A percentile compares a stretch with the other conserved stretches of the same genome.
Evolutionary conservation across 1,140 invertebrate species (phyloP).

Genomic region (Halictus rubicundus): DNA sequence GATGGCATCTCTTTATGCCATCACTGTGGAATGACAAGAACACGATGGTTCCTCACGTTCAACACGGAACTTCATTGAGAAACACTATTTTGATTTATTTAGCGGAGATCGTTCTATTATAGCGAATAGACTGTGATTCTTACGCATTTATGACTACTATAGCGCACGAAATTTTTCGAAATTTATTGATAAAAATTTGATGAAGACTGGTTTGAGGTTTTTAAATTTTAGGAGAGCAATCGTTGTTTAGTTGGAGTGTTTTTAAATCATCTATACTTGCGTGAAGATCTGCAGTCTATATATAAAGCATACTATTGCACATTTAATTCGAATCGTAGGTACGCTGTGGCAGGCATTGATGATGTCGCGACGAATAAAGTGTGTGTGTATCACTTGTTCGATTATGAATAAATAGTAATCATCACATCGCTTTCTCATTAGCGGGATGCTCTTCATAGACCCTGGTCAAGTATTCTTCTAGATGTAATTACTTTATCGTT

Average conservation of each 20-base stretch:
- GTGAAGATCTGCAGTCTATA: no score
- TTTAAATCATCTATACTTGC: no score
- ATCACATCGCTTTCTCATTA: not conserved
- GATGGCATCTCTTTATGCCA: not conserved
- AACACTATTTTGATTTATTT: slow-evolving; percentile 1
- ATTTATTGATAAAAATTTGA: no score
- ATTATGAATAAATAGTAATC: not conserved
- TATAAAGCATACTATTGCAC: slow-evolving; percentile 18
- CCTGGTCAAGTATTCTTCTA: not conserved
- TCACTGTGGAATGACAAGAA: not conserved
- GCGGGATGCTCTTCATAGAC: not conserved
- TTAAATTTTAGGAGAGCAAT: no score
- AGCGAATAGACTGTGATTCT: no score
- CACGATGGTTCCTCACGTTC: slow-evolving; percentile 5
- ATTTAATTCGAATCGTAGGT: slow-evolving; percentile 27
- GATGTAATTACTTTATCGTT: not conserved
- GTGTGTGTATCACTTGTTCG: not conserved
- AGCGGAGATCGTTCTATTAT: slow-evolving; percentile 20
- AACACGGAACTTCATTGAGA: not conserved
- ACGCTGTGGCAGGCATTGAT: not conserved
- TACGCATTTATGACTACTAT: no score
- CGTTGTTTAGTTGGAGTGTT: no score
- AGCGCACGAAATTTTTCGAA: no score
- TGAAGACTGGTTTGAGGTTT: no score
- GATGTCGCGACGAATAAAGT: not conserved